Percentiles rank a stretch among this genome's conserved stretches.
Conservation (phyloP, 2,113 vertebrate species). For the Platycercus adscitus region DNA sequence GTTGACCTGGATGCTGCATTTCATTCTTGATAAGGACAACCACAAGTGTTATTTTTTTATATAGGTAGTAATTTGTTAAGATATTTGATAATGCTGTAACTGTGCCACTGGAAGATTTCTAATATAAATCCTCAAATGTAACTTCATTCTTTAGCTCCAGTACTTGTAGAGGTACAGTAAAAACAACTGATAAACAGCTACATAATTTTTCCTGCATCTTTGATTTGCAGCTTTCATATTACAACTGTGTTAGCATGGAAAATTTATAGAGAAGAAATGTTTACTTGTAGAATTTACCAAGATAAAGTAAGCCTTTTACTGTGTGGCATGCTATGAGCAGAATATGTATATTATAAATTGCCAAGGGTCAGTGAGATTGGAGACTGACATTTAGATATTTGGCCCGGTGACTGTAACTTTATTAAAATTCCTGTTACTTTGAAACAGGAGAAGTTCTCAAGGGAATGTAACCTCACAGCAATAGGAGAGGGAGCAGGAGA, state of each 20-base stretch:
- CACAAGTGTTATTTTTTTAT: neutral
- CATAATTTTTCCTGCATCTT: neutral
- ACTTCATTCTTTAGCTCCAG: neutral
- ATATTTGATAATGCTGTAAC: neutral
- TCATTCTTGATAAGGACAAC: neutral
- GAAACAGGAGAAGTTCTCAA: neutral
- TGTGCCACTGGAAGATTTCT: neutral
- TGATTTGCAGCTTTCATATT: constrained; percentile 21
- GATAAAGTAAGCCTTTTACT: neutral
- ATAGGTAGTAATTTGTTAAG: neutral
- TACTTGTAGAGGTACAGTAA: neutral
- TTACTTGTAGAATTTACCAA: neutral
- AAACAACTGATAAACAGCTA: neutral
- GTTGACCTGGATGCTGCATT: neutral
- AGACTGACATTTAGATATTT: neutral
- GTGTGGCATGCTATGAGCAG: neutral
- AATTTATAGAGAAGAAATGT: neutral
- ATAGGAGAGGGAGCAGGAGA: neutral
- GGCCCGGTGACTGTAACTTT: neutral
- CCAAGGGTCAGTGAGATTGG: neutral
- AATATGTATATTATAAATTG: neutral
- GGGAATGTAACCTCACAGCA: neutral
- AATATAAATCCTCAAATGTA: constrained; percentile 37
- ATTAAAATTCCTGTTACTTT: constrained; percentile 22
- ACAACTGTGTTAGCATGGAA: neutral